These are phyloP conservation scores for Palythoa caribaeorum DNA, from an alignment of 92 coral and sea anemone species.

Conservation along the genomic window DNA sequence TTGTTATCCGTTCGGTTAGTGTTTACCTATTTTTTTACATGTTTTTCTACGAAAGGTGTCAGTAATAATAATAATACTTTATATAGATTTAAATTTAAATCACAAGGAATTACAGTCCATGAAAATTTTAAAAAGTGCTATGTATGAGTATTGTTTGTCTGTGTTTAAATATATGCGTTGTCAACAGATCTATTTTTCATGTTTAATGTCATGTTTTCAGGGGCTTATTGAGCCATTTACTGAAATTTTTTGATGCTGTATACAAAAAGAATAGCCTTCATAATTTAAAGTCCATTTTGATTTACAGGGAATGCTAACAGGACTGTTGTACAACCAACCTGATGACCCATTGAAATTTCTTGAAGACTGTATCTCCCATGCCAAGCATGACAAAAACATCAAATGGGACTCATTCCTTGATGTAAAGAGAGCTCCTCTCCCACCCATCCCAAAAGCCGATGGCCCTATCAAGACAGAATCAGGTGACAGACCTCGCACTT, in stretches of 20 bases:
- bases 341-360: conserved; percentile 88
- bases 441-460: conserved; percentile 93
- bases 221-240: not conserved
- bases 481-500: conserved; percentile 72
- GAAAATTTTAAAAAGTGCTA: too few species aligned
- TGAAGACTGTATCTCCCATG: conserved; percentile 87
- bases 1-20: too few species aligned
- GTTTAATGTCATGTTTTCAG: not conserved
- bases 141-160: too few species aligned
- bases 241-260: too few species aligned
- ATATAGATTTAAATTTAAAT: too few species aligned
- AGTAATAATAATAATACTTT: too few species aligned
- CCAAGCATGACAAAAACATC: conserved; percentile 80
- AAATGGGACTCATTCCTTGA: conserved; percentile 97
- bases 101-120: too few species aligned
- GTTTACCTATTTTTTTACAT: too few species aligned
- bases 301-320: conserved; percentile 93
- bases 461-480: conserved; percentile 94
- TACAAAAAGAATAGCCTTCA: too few species aligned
- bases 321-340: conserved; percentile 92
- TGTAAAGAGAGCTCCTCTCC: conserved; percentile 89
- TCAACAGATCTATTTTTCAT: too few species aligned
- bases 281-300: not conserved
- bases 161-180: too few species aligned
- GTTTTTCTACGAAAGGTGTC: too few species aligned